Evolutionary conservation across 2,797 vertebrate genomes (phyloP), one percentile per base, ranked within the genome.

Genomic region (Selene dorsalis): DNA sequence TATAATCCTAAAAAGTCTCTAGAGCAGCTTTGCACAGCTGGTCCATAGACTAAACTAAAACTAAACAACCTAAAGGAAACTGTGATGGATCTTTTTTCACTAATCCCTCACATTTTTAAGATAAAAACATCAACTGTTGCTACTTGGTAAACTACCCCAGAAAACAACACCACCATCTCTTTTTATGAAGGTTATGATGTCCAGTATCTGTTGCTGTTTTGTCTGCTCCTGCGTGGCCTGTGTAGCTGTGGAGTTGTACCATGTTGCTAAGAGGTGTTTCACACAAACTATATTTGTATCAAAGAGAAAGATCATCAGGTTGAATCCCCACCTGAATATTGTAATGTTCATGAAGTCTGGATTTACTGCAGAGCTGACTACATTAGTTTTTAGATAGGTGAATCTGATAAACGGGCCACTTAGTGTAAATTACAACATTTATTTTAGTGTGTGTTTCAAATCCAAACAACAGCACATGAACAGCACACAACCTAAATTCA

Each of bases 401-500:
- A n/a, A n/a, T n/a, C n/a, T n/a, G n/a, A n/a, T n/a, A n/a, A 48
- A 39, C n/a, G 38, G 38, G 38, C 22, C 39, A 17, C 53, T 48
- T 10, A 22, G 12, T 50, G 22, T 55, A 14, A 26, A 52, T 22
- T 6, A 4, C 9, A 57, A 30, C 12, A 14, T 58, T 45, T 58
- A n/a, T 60, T 4, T 55, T 43, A 20, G 20, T 67, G 43, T 70
- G 20, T 53, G 69, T 22, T 52, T 70, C 12, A 35, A 66, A n/a
- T 38, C 45, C 26, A 47, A 17, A 8, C 14, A 50, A 11, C 13
- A 10, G 24, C 16, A 52, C n/a, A 35, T 43, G 7, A 68, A 56
- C 1, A 0, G 3, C 1, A 18, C 17, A 8, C 24, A 58, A 38
- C 6, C 20, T 7, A n/a, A 28, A 52, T 45, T 32, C n/a, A 60